These are phyloP conservation scores for Grallaria varia DNA, from an alignment of 2,113 vertebrate species.

Conservation along the genomic window DNA sequence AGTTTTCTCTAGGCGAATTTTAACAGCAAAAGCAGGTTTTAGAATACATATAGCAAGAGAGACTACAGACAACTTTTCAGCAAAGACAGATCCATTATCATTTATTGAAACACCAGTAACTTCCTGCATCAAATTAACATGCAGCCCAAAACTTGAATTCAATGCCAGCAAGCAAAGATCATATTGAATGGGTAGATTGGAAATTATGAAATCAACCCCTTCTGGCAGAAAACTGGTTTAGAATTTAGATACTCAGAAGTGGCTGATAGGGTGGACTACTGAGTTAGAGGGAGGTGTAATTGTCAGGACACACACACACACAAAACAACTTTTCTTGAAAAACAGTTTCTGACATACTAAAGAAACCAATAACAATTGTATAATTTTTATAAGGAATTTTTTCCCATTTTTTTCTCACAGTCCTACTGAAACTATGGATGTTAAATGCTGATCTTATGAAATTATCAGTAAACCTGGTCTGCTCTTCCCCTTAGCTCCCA, in stretches of 20 bases:
- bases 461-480: not conserved
- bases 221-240: not conserved
- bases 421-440: not conserved
- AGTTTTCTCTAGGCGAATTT: not conserved
- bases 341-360: not conserved
- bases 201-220: not conserved
- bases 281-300: not conserved
- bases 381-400: not conserved
- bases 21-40: not conserved
- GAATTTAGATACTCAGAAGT: not conserved
- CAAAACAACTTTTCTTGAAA: not conserved
- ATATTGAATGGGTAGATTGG: not conserved
- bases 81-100: not conserved
- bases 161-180: not conserved
- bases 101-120: not conserved
- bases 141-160: not conserved
- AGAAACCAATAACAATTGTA: not conserved
- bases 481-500: not conserved
- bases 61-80: not conserved
- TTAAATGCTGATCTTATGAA: not conserved
- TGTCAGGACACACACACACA: not conserved
- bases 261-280: accelerated
- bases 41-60: not conserved
- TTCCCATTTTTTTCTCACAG: not conserved
- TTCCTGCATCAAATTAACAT: not conserved